Evolutionary conservation across 2,797 vertebrate genomes (phyloP).

Genomic region (Parotocinclus haroldoi): DNA sequence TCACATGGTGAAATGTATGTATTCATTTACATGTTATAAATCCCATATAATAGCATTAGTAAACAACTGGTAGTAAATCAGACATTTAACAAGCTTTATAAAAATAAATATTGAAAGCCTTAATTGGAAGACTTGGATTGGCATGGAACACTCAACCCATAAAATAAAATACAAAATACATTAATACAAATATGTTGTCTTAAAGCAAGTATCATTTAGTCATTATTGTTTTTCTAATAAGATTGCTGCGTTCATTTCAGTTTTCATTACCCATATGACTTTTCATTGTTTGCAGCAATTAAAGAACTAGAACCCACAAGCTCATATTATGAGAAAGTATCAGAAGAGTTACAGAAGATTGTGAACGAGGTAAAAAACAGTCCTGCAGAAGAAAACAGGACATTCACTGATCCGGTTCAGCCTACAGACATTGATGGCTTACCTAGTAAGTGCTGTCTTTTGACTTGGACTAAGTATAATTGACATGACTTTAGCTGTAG

Average conservation of each 20-base stretch:
- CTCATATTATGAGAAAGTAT: constrained; percentile 70
- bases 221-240: too few relatives aligned
- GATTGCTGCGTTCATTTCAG: too few relatives aligned
- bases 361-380: constrained; percentile 71
- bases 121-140: too few relatives aligned
- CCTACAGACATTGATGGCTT: constrained; percentile 9
- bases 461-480: neutral
- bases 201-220: too few relatives aligned
- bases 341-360: constrained; percentile 74
- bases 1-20: constrained; percentile 29
- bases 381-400: constrained; percentile 60
- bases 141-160: too few relatives aligned
- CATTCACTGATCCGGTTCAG: constrained; percentile 1
- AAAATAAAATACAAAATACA: too few relatives aligned
- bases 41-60: neutral
- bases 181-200: too few relatives aligned
- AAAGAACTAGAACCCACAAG: constrained; percentile 59
- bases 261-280: neutral
- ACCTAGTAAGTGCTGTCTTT: constrained; percentile 31
- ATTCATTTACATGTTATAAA: constrained; percentile 1
- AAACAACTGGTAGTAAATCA: neutral
- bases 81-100: too few relatives aligned
- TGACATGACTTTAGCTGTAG: too few relatives aligned
- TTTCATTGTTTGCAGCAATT: constrained; percentile 50
- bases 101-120: too few relatives aligned